Evolutionary conservation across 1,140 invertebrate species (phyloP), one percentile per base, ranked within the genome.

Genomic region (Paracyclopina nana): DNA sequence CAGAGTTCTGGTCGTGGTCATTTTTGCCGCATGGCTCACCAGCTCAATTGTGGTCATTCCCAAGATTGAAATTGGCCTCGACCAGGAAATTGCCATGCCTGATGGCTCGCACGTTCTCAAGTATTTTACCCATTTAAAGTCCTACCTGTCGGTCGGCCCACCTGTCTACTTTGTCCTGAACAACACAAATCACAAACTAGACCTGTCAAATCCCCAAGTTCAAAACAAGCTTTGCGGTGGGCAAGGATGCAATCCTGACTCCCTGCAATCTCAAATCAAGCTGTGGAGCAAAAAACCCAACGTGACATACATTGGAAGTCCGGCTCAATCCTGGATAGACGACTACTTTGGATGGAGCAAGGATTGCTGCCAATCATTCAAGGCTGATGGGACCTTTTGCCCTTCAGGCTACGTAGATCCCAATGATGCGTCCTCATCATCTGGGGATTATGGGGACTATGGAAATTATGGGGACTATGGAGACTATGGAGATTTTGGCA

Each of bases 71-170:
- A 77, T 97, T 52, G 94, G 94, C 3, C 65, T 99, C 0, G 87
- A 99, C 63, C 87, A 96, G 66, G 86, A 94, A 62, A 68, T 97
- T 1, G 90, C 91, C 1, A 94, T 99, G 84, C 88, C 92, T 0
- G 78, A 91, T 60, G 87, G 91, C 61, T 94, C 87, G 55, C 92
- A 85, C 66, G 81, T 95, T 26, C 64, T 87, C 42, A 78, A 86
- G 60, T 94, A 95, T 65, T 94, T 96, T 66, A 60, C 68, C 56
- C 16, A 11, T 29, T 6, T 73, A 56, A 61, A 64, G 31, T 55
- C 61, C n/a, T 72, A 68, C 59, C 58, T 73, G 40, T 62, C 63
- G 12, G 69, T 74, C 25, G 72, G 72, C 2, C 64, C 72, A 6
- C 71, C 71, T 0, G 68, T 73, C 6, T 73, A 72, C 58, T 74